Base-by-base conservation (phyloP, 1,140 invertebrate species). In the Brachionus calyciflorus region DNA sequence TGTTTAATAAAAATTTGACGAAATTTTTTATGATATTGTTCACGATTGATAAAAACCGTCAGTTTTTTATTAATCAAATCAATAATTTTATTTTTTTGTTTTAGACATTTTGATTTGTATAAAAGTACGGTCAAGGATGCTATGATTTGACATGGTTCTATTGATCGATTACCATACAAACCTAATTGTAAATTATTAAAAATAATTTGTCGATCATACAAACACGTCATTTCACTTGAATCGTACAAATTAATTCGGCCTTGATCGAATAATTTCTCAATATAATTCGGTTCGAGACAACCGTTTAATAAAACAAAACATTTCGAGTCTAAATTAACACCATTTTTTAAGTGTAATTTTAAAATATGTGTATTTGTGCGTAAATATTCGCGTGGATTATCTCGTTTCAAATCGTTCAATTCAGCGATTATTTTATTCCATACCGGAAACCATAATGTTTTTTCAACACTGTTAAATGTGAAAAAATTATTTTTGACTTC, bases 401-500 rank as follows among this genome's bases (percentile, higher is more conserved):
- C 60, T 65, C 40, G 40, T 65, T 41, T 24, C 1, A 65, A 24
- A 24, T 65, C 60, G 19, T 41, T 65, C 28, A 41, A 41, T 44
- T 65, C 60, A 24, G 41, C 17, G 0, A 44, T 21, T 44, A 65
- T 65, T 44, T 65, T 65, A n/a, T 65, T 65, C 60, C 60, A 65
- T 24, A 44, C 60, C 41, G 19, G n/a, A 24, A 65, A 44, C 60
- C 60, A 65, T 24, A 21, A 37, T 2, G 30, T n/a, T 4, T 60
- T 60, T 37, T 37, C 33, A 37, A 37, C 33, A 37, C 33, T 37
- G 33, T 37, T 5, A 9, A 37, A 37, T 37, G 9, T 5, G 4
- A 37, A 37, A 3, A 5, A 3, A 37, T 37, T 37, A 9, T 3
- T 9, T 5, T 5, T 3, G 3, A 5, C 4, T 9, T 60, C 28